Percentiles rank a stretch among this genome's conserved stretches.
phyloP scores from a whole-genome alignment of 2,888 invertebrate genomes.

The Drosophila lutescens region DNA sequence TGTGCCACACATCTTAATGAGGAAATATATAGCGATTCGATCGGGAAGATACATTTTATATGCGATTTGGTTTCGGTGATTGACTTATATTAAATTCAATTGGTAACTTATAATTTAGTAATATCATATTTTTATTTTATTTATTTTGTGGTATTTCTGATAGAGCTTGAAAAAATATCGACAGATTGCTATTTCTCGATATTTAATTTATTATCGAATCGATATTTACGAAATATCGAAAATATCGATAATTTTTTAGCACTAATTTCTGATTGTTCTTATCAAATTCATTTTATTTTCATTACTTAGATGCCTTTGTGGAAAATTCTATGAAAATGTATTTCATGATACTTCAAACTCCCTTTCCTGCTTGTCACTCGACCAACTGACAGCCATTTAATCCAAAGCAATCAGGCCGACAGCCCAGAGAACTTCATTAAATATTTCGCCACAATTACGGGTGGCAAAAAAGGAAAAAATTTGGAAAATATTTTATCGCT shows the following conservation, averaged over 20 bases:
- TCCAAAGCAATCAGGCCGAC: conserved; percentile 42
- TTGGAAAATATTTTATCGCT: conserved; percentile 45
- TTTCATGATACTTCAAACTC: background rate
- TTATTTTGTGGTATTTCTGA: too few species aligned
- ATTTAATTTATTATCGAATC: too few species aligned
- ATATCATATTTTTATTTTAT: background rate
- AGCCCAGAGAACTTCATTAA: conserved; percentile 70
- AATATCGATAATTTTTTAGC: too few species aligned
- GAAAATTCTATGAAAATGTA: background rate
- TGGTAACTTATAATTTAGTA: background rate
- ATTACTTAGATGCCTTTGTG: too few species aligned
- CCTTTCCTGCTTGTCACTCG: conserved; percentile 20
- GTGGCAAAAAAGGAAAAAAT: conserved; percentile 20
- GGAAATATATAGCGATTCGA: conserved; percentile 40
- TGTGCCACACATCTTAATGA: conserved; percentile 33
- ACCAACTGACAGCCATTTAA: conserved; percentile 57
- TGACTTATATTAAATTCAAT: background rate
- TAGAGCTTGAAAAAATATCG: too few species aligned
- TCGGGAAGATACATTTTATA: conserved; percentile 1
- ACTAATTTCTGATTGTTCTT: background rate
- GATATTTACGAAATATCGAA: too few species aligned
- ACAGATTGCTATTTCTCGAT: too few species aligned
- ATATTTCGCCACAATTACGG: conserved; percentile 65
- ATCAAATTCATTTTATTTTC: too few species aligned
- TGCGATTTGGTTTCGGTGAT: too few species aligned